phyloP scores from a whole-genome alignment of 92 coral and sea anemone species.

The Epizoanthus rinbou region DNA sequence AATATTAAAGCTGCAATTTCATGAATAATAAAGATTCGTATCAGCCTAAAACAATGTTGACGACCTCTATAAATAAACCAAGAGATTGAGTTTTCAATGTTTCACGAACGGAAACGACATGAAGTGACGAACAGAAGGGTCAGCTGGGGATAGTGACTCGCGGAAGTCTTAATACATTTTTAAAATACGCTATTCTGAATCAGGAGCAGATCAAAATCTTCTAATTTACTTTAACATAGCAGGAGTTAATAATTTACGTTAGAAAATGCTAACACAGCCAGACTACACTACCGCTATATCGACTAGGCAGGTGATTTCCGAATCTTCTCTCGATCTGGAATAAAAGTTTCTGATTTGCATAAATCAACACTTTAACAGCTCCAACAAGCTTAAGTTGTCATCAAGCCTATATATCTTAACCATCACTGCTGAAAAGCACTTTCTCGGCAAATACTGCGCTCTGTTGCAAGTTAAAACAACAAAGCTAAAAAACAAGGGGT shows the following conservation, averaged over 20 bases:
- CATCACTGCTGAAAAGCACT: conserved; percentile 15
- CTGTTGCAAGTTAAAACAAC: background rate
- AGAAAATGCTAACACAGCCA: background rate
- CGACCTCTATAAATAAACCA: conserved; percentile 8
- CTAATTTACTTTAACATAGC: no score
- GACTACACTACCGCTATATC: background rate
- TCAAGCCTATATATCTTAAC: conserved; percentile 29
- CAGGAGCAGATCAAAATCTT: no score
- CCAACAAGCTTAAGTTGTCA: conserved; percentile 36
- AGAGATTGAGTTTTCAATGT: background rate
- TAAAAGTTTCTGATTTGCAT: conserved; percentile 34
- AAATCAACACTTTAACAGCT: conserved; percentile 47
- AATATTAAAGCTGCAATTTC: background rate
- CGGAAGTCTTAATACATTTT: background rate
- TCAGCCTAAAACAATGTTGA: background rate
- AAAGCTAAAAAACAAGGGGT: background rate
- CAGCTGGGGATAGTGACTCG: background rate
- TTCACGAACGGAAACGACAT: background rate
- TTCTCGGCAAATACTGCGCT: conserved; percentile 6
- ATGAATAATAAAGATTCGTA: background rate
- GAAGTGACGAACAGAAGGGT: background rate
- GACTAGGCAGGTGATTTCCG: conserved; percentile 35
- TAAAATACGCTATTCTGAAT: background rate
- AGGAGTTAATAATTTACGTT: no score
- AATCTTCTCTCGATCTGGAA: conserved; percentile 1